Percentiles rank a stretch among this genome's conserved stretches.
Evolutionary conservation across 2,113 vertebrate genomes (phyloP).

Genomic region (Eonycteris spelaea): DNA sequence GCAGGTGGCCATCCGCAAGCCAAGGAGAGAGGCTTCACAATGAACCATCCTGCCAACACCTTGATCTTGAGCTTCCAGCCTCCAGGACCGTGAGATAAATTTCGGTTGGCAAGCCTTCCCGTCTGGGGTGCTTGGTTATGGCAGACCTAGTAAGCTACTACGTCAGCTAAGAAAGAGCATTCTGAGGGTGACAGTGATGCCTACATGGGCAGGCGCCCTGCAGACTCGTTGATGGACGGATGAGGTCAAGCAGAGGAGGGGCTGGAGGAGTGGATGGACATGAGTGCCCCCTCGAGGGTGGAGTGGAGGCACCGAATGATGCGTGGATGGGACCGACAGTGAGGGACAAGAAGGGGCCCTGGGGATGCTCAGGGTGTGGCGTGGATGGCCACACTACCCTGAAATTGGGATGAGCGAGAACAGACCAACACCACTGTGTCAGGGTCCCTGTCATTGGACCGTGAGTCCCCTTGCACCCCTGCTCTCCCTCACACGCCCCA

Average conservation of each 20-base stretch:
- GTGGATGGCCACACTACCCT: neutral
- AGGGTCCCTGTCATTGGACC: neutral
- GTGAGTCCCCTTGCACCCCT: neutral
- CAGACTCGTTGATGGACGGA: neutral
- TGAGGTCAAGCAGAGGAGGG: neutral
- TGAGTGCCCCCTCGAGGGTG: neutral
- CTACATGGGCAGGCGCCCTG: fast-evolving
- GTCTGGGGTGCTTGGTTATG: too few relatives aligned
- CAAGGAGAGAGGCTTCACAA: neutral
- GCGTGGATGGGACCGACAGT: neutral
- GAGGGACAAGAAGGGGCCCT: neutral
- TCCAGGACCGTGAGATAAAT: neutral
- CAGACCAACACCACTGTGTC: neutral
- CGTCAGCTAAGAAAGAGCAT: neutral
- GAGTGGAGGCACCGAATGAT: fast-evolving
- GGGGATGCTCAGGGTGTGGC: neutral
- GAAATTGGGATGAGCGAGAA: neutral
- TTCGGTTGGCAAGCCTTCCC: neutral
- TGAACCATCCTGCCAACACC: neutral
- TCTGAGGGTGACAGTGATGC: too few relatives aligned
- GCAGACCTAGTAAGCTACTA: too few relatives aligned
- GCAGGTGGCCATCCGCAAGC: neutral
- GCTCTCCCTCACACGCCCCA: fast-evolving
- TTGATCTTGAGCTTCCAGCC: neutral
- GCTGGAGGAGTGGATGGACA: neutral